Evolutionary conservation across 2,113 vertebrate genomes (phyloP).

Genomic region (Oceanites oceanicus): DNA sequence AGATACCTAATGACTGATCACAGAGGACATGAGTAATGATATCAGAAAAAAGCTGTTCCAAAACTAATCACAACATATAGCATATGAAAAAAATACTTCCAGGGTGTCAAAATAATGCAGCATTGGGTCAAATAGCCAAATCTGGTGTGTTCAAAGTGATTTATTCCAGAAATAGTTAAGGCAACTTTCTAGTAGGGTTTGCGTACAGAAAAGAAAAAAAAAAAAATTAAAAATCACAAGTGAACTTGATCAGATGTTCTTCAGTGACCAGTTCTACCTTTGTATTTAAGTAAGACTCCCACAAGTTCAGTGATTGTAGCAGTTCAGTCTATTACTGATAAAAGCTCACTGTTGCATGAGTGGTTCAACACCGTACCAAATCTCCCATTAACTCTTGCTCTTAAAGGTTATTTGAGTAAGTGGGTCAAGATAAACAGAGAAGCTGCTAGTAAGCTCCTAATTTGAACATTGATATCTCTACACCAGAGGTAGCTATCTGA

Average conservation of each 20-base stretch:
- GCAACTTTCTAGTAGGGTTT: neutral
- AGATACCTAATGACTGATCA: neutral
- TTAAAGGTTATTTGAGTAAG: constrained; percentile 55
- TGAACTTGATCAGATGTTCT: neutral
- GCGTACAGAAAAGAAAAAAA: neutral
- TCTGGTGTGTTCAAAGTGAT: neutral
- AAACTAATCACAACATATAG: neutral
- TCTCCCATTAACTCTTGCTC: constrained; percentile 6
- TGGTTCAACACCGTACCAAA: neutral
- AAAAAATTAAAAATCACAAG: neutral
- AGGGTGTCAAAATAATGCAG: neutral
- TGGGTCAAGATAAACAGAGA: constrained; percentile 48
- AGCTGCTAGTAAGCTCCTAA: neutral
- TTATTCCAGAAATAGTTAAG: neutral
- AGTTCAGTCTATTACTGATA: neutral
- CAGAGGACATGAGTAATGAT: neutral
- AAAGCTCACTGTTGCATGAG: neutral
- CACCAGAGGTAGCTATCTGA: neutral
- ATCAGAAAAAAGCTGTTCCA: neutral
- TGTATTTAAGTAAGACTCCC: neutral
- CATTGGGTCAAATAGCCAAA: neutral
- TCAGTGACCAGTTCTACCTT: neutral
- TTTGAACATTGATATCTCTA: neutral
- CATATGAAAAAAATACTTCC: neutral
- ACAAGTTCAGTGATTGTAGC: neutral